Conservation (phyloP, 2,113 vertebrate genomes). For the Leuciscus idus region DNA sequence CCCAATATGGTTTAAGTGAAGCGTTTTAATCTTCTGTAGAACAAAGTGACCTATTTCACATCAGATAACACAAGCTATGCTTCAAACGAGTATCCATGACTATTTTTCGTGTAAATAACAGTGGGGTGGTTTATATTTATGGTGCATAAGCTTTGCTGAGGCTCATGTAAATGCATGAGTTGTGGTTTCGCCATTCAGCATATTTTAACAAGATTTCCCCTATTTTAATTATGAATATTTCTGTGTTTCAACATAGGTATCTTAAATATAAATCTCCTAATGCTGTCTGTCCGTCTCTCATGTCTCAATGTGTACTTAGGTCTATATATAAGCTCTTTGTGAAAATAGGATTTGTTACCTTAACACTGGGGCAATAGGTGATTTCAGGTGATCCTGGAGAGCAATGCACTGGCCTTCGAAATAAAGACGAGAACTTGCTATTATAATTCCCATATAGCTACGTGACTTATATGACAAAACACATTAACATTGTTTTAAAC, state of each 20-base stretch:
- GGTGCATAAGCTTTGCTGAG: not conserved
- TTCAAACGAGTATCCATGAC: not conserved
- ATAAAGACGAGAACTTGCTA: not conserved
- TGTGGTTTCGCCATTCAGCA: not conserved
- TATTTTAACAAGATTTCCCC: not conserved
- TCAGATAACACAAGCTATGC: conserved; percentile 14
- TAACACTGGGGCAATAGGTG: conserved; percentile 25
- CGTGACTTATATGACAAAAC: not conserved
- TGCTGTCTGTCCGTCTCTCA: not conserved
- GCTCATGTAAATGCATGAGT: not conserved
- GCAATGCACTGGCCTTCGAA: not conserved
- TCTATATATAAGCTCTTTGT: conserved; percentile 7
- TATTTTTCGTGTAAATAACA: not conserved
- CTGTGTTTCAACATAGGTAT: not conserved
- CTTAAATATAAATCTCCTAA: not conserved
- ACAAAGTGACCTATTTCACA: conserved; percentile 39
- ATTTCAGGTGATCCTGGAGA: conserved; percentile 24
- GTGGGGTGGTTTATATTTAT: not conserved
- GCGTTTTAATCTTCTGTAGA: conserved; percentile 35
- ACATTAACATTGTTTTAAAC: not conserved
- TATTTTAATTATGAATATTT: not conserved
- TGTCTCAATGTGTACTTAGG: not conserved
- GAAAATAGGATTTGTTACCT: conserved; percentile 13
- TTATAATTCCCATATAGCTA: not conserved
- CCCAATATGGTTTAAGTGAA: conserved; percentile 17